Base-by-base conservation (phyloP, 1,140 invertebrate genomes). In the Caenorhabditis remanei region DNA sequence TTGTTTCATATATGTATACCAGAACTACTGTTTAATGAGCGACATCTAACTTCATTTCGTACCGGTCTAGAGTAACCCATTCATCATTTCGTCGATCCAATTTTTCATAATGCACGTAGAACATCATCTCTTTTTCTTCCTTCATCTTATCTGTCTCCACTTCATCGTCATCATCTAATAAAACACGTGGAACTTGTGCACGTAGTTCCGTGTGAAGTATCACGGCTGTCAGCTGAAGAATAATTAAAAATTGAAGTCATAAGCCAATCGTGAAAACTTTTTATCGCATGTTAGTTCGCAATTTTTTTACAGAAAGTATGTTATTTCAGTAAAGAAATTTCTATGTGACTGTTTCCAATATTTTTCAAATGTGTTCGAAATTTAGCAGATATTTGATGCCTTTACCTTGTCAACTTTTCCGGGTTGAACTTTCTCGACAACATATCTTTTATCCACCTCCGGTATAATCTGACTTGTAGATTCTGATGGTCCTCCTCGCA, bases 41-140 rank as follows among this genome's bases (percentile, higher is more conserved):
- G 9, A 13, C 50, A 53, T 53, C 50, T 53, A 53, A 13, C 1
- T 53, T 9, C 1, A 53, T 16, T 53, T 40, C 63, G 21, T 9
- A 75, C 67, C n/a, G 43, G n/a, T 79, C 71, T n/a, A 79, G 46
- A 7, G 46, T 14, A 50, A 79, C 53, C 71, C 71, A 79, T 24
- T 79, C 71, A 13, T 79, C 71, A 32, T 79, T 79, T 24, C 71
- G 6, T 9, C 71, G 46, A 79, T 79, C 71, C 11, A 79, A 16
- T 7, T 50, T 9, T 14, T 79, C 71, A 79, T 79, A 79, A 50
- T 79, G 71, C 46, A 79, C 71, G 24, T 79, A 79, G n/a, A 46
- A 79, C 71, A 79, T 79, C 46, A 79, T n/a, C 71, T 79, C 46
- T 50, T 50, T 21, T n/a, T 24, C n/a, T 46, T 46, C 65, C 4